Evolutionary conservation across 2,113 vertebrate species (phyloP), one percentile per base, ranked within the genome.

Genomic region (Ammodytes dubius): DNA sequence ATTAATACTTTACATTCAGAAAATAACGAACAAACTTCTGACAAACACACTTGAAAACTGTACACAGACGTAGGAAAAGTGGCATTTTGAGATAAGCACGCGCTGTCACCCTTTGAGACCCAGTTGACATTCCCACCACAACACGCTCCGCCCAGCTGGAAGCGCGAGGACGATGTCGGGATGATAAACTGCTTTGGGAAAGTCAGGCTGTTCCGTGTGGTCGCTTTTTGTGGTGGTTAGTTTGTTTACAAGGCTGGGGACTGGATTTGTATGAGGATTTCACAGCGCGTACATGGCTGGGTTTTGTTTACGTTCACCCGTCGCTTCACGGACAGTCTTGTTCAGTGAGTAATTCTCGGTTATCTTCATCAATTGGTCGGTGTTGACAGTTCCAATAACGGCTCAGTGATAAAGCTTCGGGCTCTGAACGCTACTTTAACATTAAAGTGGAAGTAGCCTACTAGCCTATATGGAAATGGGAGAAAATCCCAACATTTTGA

Each of bases 81-180:
- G 46, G 13, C 11, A 37, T 2, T 14, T n/a, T 3, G 14, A 35
- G 47, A 17, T 74, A 3, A 70, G 27, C 71, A 1, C 0, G 60
- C 52, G 5, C 5, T 40, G 66, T 77, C 76, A 65, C 59, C 56
- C 74, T 68, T 7, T 66, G 58, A 65, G 71, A 61, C 72, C 79
- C 83, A 82, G 85, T 70, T 84, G 91, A 87, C 88, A 74, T 57
- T 27, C 27, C 27, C 27, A 27, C 37, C 15, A 1, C 1, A n/a
- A 0, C 2, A 53, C 9, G 88, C 92, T 89, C 93, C 93, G 77
- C 91, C 92, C 86, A 19, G 53, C 45, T 46, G 68, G 68, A 73
- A 43, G 60, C 63, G 4, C 63, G 61, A 52, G 85, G 73, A 76
- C 84, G 83, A 15, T 71, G 82, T 79, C n/a, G 74, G 77, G 74